A percentile compares a stretch with the other conserved stretches of the same genome.
These are phyloP conservation scores for Gopherus flavomarginatus DNA, from an alignment of 2,113 vertebrate genomes.

Conservation along the genomic window DNA sequence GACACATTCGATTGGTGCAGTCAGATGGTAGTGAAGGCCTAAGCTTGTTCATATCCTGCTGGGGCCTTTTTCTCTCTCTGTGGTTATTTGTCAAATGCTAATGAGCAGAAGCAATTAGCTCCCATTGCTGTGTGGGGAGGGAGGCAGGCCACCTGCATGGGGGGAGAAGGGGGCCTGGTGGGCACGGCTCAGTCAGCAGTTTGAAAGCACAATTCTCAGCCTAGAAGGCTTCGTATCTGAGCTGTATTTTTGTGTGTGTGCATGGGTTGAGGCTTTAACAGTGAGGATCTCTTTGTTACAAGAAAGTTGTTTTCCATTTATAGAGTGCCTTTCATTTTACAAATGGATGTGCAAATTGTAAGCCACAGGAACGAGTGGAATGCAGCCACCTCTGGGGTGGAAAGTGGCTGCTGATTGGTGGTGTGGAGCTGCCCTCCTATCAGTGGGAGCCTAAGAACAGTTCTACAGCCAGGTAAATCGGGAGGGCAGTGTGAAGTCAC, in stretches of 20 bases:
- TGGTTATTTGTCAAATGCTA: conserved; percentile 40
- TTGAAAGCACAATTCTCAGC: not conserved
- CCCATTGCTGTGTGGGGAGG: not conserved
- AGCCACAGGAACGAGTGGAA: rapidly evolving
- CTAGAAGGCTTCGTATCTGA: not conserved
- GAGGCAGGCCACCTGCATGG: conserved; percentile 20
- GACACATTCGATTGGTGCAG: not conserved
- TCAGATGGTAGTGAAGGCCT: not conserved
- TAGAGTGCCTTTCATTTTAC: not conserved
- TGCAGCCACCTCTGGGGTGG: not conserved
- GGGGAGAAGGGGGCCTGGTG: not conserved
- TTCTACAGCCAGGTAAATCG: not conserved
- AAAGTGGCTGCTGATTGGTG: not conserved
- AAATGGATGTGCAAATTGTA: not conserved
- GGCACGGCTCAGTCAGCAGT: not conserved
- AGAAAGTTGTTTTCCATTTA: not conserved
- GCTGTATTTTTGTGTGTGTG: not conserved
- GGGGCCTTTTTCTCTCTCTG: conserved; percentile 17
- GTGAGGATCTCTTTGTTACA: not conserved
- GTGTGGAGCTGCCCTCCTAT: not conserved
- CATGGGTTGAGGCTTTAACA: not conserved
- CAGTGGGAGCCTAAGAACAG: rapidly evolving
- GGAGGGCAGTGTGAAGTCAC: not conserved
- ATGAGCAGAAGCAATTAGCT: conserved; percentile 25
- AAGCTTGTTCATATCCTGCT: conserved; percentile 20